These are phyloP conservation scores for Glaucopsyche alexis DNA, from an alignment of 2,888 invertebrate genomes.

Conservation along the genomic window DNA sequence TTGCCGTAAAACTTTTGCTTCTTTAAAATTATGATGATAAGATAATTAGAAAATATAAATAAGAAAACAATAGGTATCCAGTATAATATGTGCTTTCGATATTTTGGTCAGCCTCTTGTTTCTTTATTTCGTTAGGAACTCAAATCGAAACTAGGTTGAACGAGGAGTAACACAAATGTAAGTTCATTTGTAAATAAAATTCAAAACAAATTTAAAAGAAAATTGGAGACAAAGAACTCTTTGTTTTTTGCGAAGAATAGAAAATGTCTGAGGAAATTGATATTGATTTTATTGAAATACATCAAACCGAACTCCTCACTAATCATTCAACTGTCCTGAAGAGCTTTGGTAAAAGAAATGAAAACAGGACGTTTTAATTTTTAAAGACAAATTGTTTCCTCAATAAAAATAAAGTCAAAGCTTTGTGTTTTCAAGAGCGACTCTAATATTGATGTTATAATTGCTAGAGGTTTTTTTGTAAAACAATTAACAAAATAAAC, in stretches of 20 bases:
- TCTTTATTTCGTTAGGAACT: not conserved
- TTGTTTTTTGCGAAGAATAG: slow-evolving; percentile 25
- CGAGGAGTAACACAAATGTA: not conserved
- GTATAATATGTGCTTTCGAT: no score
- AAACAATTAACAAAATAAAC: not conserved
- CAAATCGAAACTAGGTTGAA: not conserved
- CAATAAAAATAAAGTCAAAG: slow-evolving; percentile 14
- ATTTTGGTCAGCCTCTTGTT: not conserved
- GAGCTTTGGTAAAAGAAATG: slow-evolving; percentile 30
- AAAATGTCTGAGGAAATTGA: slow-evolving; percentile 23
- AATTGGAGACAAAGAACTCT: slow-evolving; percentile 1
- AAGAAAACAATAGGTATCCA: no score
- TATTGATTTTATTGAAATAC: slow-evolving; percentile 31
- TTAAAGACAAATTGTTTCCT: slow-evolving; percentile 30
- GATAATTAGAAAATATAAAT: no score
- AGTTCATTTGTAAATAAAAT: not conserved
- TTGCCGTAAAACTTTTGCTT: no score
- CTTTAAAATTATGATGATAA: no score
- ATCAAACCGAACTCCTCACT: slow-evolving; percentile 32
- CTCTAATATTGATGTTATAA: slow-evolving; percentile 25
- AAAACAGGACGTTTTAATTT: slow-evolving; percentile 30
- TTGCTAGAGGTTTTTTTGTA: not conserved
- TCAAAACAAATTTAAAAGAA: slow-evolving; percentile 6
- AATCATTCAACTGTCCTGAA: slow-evolving; percentile 30
- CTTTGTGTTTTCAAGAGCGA: slow-evolving; percentile 25